phyloP scores from a whole-genome alignment of 2,113 vertebrate genomes.

The Equus przewalskii region DNA sequence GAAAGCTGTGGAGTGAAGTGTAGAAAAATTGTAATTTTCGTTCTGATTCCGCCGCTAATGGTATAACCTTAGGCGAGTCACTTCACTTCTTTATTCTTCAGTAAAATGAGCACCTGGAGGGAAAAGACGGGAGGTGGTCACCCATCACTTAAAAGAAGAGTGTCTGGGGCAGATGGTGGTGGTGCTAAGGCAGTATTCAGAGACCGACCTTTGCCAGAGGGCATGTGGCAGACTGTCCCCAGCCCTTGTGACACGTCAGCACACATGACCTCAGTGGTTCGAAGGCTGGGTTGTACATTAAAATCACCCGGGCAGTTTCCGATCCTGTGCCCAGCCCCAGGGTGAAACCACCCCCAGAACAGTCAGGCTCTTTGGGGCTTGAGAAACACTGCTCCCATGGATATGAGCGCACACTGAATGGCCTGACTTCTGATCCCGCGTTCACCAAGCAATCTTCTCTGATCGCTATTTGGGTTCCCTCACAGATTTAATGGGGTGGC shows the following conservation, averaged over 20 bases:
- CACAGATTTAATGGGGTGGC: neutral
- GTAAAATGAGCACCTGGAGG: neutral
- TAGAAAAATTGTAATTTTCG: neutral
- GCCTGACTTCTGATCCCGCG: neutral
- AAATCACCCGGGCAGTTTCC: neutral
- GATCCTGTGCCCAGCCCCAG: neutral
- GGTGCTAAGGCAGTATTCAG: neutral
- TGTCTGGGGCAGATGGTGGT: neutral
- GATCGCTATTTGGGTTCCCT: neutral
- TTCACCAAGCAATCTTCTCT: neutral
- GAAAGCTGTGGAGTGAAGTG: neutral
- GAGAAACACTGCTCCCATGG: neutral
- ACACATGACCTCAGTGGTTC: rapidly evolving
- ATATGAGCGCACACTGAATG: neutral
- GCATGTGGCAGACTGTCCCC: neutral
- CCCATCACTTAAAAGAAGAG: neutral
- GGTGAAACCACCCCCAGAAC: neutral
- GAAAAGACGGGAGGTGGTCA: neutral
- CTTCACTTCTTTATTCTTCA: neutral
- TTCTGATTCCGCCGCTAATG: neutral
- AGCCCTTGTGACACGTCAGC: neutral
- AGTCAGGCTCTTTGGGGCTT: neutral
- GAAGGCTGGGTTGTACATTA: neutral
- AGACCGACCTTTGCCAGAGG: neutral
- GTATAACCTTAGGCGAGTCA: neutral